A percentile compares a stretch with the other conserved stretches of the same genome.
These are phyloP conservation scores for Dasyprocta punctata DNA, from an alignment of 2,113 vertebrate species.

Conservation along the genomic window DNA sequence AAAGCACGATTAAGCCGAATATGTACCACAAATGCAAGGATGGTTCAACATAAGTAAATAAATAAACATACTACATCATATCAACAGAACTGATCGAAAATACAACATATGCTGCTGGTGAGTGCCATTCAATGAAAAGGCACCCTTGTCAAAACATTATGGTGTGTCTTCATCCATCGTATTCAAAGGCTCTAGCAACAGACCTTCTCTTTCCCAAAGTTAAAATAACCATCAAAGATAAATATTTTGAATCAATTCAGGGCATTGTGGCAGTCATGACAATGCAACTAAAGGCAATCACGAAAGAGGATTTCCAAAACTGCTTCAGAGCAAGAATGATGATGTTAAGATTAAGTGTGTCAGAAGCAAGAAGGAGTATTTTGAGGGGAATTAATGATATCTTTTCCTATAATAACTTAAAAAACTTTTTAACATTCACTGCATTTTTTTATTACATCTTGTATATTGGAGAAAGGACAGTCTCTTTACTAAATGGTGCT, in stretches of 20 bases:
- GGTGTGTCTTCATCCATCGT: not conserved
- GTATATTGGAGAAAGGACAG: not conserved
- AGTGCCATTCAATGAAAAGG: not conserved
- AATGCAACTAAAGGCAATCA: not conserved
- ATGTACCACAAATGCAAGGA: not conserved
- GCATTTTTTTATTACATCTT: not conserved
- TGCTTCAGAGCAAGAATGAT: not conserved
- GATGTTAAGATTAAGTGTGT: not conserved
- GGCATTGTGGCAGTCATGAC: not conserved
- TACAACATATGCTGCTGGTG: not conserved
- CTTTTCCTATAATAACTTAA: not conserved
- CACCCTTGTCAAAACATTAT: not conserved
- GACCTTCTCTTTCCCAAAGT: not conserved
- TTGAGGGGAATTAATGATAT: not conserved
- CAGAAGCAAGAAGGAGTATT: not conserved
- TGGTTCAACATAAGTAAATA: not conserved
- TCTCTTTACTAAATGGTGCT: not conserved
- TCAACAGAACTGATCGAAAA: not conserved
- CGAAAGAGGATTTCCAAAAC: not conserved
- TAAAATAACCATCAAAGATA: not conserved
- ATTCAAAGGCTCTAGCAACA: not conserved
- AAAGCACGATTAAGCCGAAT: not conserved
- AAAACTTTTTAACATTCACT: not conserved
- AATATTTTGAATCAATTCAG: not conserved
- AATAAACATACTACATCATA: not conserved